These are phyloP conservation scores for Phoxinus dragarum DNA, from an alignment of 2,797 vertebrate species.

Conservation along the genomic window DNA sequence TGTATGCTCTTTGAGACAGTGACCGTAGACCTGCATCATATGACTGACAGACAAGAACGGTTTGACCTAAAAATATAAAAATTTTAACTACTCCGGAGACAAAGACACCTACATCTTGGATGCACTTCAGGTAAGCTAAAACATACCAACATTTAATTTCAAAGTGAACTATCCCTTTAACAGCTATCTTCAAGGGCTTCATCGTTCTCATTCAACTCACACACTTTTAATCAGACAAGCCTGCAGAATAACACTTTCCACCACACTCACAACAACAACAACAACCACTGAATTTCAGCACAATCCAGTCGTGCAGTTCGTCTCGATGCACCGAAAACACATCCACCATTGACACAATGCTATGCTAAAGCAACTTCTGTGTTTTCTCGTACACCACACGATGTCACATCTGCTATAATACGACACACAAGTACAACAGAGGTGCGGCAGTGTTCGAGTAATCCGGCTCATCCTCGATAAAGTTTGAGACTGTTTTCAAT, in stretches of 20 bases:
- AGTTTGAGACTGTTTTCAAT: constrained; percentile 85
- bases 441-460: constrained; percentile 70
- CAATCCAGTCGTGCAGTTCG: constrained; percentile 55
- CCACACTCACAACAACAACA: constrained; percentile 50
- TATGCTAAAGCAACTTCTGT: constrained; percentile 44
- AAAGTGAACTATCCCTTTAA: not conserved
- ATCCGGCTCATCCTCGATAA: constrained; percentile 78
- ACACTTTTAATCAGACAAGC: constrained; percentile 42
- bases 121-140: no score
- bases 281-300: constrained; percentile 60
- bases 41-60: no score
- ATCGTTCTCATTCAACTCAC: constrained; percentile 62
- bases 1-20: no score
- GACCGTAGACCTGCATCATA: no score
- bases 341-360: constrained; percentile 50
- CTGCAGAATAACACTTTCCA: constrained; percentile 44
- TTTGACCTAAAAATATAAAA: no score
- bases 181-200: constrained; percentile 84
- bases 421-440: constrained; percentile 64
- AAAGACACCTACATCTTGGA: no score
- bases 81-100: no score
- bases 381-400: constrained; percentile 44
- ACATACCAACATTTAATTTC: no score
- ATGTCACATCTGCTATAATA: constrained; percentile 64
- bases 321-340: constrained; percentile 47